Conservation (phyloP, 2,113 vertebrate species). For the Chaetorhynchus papuensis region DNA sequence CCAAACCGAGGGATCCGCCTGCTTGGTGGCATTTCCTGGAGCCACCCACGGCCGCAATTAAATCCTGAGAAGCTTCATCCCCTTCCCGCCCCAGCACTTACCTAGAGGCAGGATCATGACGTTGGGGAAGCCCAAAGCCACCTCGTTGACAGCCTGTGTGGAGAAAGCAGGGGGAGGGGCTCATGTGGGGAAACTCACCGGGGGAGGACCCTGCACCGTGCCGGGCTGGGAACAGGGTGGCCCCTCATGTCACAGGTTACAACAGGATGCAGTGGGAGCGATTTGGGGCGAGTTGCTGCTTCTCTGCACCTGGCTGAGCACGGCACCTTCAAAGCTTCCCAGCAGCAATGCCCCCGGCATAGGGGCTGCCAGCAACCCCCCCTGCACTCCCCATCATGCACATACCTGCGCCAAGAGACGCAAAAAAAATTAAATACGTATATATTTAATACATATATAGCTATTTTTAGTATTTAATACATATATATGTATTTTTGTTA, state of each 20-base stretch:
- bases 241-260: background rate
- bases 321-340: background rate
- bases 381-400: rapidly evolving
- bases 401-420: rapidly evolving
- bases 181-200: rapidly evolving
- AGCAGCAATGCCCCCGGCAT: rapidly evolving
- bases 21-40: background rate
- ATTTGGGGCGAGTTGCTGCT: rapidly evolving
- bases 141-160: background rate
- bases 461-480: background rate
- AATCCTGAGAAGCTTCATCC: background rate
- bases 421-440: background rate
- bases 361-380: background rate
- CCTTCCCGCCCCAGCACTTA: background rate
- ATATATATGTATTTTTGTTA: background rate
- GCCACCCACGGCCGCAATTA: background rate
- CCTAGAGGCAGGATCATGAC: conserved; percentile 21
- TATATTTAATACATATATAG: background rate
- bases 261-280: background rate
- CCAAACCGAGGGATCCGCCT: background rate
- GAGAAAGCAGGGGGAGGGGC: background rate
- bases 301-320: background rate
- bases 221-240: rapidly evolving
- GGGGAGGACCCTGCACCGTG: background rate
- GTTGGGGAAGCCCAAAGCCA: conserved; percentile 30